Percentiles rank a stretch among this genome's conserved stretches.
phyloP scores from a whole-genome alignment of 2,888 invertebrate species.

The Hermaeophaga mercurialis region DNA sequence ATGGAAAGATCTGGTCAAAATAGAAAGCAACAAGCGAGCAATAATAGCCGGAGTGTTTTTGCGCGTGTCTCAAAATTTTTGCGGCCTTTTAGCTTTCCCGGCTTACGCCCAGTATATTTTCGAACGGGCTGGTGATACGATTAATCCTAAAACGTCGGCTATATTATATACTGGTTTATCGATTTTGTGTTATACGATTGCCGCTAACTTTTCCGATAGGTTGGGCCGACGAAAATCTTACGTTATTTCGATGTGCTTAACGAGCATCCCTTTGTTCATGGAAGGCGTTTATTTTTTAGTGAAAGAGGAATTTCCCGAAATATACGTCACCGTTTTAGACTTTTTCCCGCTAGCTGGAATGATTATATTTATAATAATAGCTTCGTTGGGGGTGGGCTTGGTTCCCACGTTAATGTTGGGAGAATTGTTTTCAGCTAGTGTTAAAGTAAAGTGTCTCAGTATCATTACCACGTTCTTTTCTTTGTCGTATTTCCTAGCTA shows the following conservation, averaged over 20 bases:
- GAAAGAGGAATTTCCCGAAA: conserved; percentile 23
- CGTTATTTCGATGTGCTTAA: conserved; percentile 26
- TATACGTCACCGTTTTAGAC: conserved; percentile 18
- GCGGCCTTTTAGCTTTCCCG: conserved; percentile 45
- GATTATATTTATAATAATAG: conserved; percentile 42
- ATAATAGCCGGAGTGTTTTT: conserved; percentile 44
- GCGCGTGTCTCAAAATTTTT: conserved; percentile 48
- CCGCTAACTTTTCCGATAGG: conserved; percentile 26
- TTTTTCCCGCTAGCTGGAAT: conserved; percentile 48
- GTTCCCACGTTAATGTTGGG: conserved; percentile 46
- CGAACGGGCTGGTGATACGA: conserved; percentile 45
- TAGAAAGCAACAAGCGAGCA: conserved; percentile 46
- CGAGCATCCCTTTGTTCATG: conserved; percentile 20
- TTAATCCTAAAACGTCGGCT: conserved; percentile 32
- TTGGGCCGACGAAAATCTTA: conserved; percentile 32
- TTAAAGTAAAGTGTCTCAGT: conserved; percentile 43
- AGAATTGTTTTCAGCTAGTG: conserved; percentile 45
- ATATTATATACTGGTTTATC: conserved; percentile 27
- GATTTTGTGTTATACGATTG: conserved; percentile 18
- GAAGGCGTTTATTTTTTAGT: conserved; percentile 28
- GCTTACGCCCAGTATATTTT: conserved; percentile 41
- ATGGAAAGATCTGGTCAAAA: conserved; percentile 47
- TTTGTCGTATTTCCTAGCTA: conserved; percentile 31
- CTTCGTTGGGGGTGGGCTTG: conserved; percentile 44
- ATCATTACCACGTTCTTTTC: conserved; percentile 35